Evolutionary conservation across 2,888 invertebrate species (phyloP).

Genomic region (Stegophylla sp.): DNA sequence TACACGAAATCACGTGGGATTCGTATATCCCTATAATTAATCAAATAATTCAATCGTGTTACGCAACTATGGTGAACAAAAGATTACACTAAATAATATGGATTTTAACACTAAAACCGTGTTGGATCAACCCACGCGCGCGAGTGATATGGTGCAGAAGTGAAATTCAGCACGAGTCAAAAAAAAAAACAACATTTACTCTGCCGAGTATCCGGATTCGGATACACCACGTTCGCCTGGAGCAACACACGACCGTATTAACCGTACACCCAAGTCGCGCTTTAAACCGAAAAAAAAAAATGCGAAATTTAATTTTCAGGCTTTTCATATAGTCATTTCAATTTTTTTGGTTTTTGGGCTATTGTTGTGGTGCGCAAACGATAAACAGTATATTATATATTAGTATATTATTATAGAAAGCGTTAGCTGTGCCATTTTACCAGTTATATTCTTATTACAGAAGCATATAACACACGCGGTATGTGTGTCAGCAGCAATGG

Average conservation of each 20-base stretch:
- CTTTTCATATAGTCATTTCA: constrained; percentile 33
- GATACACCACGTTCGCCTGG: constrained; percentile 43
- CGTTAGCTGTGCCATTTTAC: constrained; percentile 20
- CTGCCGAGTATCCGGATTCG: constrained; percentile 27
- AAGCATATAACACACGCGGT: constrained; percentile 54
- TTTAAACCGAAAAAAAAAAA: constrained; percentile 2
- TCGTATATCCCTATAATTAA: background rate
- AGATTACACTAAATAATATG: background rate
- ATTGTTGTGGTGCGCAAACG: constrained; percentile 15
- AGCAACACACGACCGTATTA: constrained; percentile 48
- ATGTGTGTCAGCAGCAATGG: constrained; percentile 56
- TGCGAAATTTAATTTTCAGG: constrained; percentile 5
- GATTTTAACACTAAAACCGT: background rate
- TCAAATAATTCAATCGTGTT: background rate
- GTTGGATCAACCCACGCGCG: background rate
- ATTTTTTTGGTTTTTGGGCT: constrained; percentile 39
- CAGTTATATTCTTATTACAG: constrained; percentile 31
- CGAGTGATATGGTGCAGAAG: constrained; percentile 27
- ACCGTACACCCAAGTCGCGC: constrained; percentile 16
- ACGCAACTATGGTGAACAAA: background rate
- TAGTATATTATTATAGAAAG: constrained; percentile 25
- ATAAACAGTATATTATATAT: constrained; percentile 13
- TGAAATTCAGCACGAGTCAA: constrained; percentile 42
- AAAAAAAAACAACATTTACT: constrained; percentile 49
- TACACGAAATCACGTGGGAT: no score